phyloP scores from a whole-genome alignment of 2,888 invertebrate genomes.

The Ommatoiulus sabulosus region DNA sequence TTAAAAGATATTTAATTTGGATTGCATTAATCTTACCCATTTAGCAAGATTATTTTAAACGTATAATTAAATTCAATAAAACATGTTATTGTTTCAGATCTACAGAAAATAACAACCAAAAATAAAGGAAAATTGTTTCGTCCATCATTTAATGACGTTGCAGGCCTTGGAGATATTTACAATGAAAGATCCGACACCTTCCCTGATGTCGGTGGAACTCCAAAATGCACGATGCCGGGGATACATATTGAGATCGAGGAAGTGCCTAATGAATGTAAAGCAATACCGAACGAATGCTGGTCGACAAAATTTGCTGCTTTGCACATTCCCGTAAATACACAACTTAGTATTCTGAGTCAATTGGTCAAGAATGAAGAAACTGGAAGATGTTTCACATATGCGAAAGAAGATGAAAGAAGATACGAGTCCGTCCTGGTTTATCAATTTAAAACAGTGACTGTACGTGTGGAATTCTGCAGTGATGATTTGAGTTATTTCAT shows the following conservation, averaged over 20 bases:
- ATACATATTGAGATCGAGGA: not conserved
- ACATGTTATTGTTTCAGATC: no score
- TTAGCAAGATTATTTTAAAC: no score
- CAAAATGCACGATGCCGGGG: not conserved
- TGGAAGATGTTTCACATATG: not conserved
- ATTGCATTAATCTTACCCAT: no score
- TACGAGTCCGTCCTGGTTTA: not conserved
- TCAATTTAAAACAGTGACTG: not conserved
- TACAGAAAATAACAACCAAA: no score
- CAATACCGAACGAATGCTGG: not conserved
- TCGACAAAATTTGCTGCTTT: not conserved
- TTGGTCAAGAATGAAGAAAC: no score
- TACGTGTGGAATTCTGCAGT: not conserved
- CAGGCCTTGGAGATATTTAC: not conserved
- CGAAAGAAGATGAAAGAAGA: not conserved
- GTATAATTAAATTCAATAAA: no score
- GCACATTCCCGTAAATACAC: not conserved
- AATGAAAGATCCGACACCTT: not conserved
- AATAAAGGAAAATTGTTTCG: not conserved
- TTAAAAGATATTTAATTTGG: no score
- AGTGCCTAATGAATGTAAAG: not conserved
- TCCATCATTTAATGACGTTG: conserved; percentile 12
- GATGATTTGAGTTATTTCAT: not conserved
- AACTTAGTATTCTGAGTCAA: not conserved
- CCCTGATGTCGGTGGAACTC: not conserved